A percentile compares a stretch with the other conserved stretches of the same genome.
These are phyloP conservation scores for Petrophora chlorosata DNA, from an alignment of 2,888 invertebrate species.

Conservation along the genomic window DNA sequence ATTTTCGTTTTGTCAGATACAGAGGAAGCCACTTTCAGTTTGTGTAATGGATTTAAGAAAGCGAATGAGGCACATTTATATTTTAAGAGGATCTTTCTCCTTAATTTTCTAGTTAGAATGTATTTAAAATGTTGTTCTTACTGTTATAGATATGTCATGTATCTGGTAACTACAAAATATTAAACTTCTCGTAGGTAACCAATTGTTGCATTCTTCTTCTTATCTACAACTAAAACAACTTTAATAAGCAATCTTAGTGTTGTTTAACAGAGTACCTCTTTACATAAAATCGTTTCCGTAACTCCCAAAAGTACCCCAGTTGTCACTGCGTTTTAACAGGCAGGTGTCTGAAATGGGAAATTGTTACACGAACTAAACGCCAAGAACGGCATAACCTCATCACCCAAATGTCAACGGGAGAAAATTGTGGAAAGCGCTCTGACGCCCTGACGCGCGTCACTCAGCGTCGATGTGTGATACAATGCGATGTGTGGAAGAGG, in stretches of 20 bases:
- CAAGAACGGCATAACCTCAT: conserved; percentile 37
- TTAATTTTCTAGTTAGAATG: no score
- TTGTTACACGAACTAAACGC: conserved; percentile 34
- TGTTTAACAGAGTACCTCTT: not conserved
- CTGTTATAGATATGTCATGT: no score
- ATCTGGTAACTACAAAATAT: no score
- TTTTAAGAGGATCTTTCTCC: no score
- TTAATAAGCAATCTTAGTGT: no score
- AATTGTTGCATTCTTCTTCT: no score
- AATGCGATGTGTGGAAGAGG: conserved; percentile 14
- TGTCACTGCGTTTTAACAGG: conserved; percentile 22
- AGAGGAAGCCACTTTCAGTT: conserved; percentile 26
- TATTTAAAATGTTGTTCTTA: no score
- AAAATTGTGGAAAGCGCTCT: conserved; percentile 44
- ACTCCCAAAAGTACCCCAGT: conserved; percentile 12
- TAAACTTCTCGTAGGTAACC: no score
- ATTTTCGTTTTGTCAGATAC: conserved; percentile 45
- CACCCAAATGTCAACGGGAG: conserved; percentile 43
- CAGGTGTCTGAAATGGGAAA: conserved; percentile 30
- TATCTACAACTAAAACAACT: no score
- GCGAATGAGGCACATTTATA: conserved; percentile 21
- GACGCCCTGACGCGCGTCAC: conserved; percentile 28
- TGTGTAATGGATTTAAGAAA: conserved; percentile 23
- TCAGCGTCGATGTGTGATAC: conserved; percentile 25
- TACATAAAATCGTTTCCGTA: conserved; percentile 10